Conservation (phyloP, 2,797 vertebrate species). For the Microctenopoma stevenorrisi region DNA sequence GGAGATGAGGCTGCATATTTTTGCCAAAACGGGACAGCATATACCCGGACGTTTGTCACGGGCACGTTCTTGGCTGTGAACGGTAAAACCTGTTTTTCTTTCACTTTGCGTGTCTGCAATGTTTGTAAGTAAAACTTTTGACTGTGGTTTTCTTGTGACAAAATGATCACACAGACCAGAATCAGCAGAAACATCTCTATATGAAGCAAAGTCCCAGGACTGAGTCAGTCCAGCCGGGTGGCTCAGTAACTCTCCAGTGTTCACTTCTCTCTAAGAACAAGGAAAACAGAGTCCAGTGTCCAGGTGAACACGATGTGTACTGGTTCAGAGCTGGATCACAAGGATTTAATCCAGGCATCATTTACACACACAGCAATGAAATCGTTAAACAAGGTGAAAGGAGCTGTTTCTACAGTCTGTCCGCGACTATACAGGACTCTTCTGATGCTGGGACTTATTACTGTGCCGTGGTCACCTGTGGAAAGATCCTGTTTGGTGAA, state of each 20-base stretch:
- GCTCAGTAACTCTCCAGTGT: constrained; percentile 51
- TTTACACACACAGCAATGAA: constrained; percentile 24
- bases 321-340: constrained; percentile 54
- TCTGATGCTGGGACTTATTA: constrained; percentile 67
- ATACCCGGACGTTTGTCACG: fast-evolving
- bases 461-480: constrained; percentile 65
- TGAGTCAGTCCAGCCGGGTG: not conserved
- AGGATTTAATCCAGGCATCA: not conserved
- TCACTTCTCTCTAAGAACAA: constrained; percentile 15
- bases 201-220: constrained; percentile 34
- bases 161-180: constrained; percentile 23
- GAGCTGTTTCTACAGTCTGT: constrained; percentile 52
- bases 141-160: not conserved
- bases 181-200: not conserved
- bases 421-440: constrained; percentile 24
- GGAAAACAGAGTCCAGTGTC: constrained; percentile 21
- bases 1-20: constrained; percentile 63
- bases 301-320: constrained; percentile 37
- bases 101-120: too few relatives aligned
- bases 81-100: constrained; percentile 26
- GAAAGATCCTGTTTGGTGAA: constrained; percentile 63
- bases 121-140: too few relatives aligned
- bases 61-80: constrained; percentile 41
- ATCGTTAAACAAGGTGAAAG: not conserved
- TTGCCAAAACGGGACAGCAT: constrained; percentile 46